These are phyloP conservation scores for Xyrichtys novacula DNA, from an alignment of 2,797 vertebrate species.

Conservation along the genomic window DNA sequence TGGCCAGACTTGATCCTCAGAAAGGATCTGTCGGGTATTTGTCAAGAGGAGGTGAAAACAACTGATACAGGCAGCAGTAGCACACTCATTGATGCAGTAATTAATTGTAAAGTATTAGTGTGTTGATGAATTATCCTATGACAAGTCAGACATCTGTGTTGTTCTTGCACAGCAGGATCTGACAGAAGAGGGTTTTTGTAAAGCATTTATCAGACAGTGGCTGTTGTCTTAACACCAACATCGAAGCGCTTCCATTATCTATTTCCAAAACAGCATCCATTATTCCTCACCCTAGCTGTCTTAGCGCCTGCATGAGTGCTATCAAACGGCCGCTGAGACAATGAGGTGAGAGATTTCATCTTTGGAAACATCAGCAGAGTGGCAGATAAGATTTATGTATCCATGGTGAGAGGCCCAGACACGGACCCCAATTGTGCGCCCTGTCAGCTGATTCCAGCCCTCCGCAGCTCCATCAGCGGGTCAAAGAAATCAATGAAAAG, in stretches of 20 bases:
- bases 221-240: conserved; percentile 19
- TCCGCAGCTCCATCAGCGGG: conserved; percentile 47
- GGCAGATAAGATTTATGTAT: conserved; percentile 63
- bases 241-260: conserved; percentile 13
- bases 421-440: not conserved
- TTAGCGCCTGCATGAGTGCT: conserved; percentile 1
- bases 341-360: conserved; percentile 53
- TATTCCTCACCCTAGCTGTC: conserved; percentile 14
- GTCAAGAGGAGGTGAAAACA: too few relatives aligned
- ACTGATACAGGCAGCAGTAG: too few relatives aligned
- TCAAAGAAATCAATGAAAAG: conserved; percentile 69
- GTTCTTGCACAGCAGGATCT: not conserved
- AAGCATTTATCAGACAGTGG: not conserved
- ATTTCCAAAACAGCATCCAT: not conserved
- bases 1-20: too few relatives aligned
- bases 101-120: too few relatives aligned
- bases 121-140: too few relatives aligned
- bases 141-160: too few relatives aligned
- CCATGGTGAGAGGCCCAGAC: conserved; percentile 64
- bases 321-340: conserved; percentile 36
- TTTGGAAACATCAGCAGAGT: conserved; percentile 41
- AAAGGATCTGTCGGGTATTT: too few relatives aligned
- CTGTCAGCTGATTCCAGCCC: conserved; percentile 17
- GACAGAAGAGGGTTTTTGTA: not conserved
- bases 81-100: too few relatives aligned